phyloP scores from a whole-genome alignment of 2,797 vertebrate species.

The Champsocephalus gunnari region DNA sequence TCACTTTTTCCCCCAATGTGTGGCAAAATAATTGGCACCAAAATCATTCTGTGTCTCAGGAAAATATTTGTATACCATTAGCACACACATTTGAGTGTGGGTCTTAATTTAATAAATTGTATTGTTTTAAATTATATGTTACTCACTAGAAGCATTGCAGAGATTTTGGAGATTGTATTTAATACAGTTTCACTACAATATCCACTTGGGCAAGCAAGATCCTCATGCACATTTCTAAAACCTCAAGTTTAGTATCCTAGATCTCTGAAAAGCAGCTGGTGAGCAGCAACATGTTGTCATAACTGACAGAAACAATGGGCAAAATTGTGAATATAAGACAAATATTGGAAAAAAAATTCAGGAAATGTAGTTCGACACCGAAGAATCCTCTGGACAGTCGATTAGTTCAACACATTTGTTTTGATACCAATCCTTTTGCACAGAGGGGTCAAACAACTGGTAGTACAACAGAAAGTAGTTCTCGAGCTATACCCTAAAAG shows the following conservation, averaged over 20 bases:
- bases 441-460: slow-evolving; percentile 2
- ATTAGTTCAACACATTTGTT: not conserved
- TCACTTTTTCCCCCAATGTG: slow-evolving; percentile 7
- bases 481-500: not conserved
- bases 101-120: not conserved
- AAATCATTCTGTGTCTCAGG: slow-evolving; percentile 8
- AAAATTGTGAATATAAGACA: not conserved
- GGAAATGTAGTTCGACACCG: not conserved
- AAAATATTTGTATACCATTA: not conserved
- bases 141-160: not conserved
- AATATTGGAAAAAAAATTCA: not conserved
- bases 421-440: slow-evolving; percentile 47
- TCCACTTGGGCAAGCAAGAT: not conserved
- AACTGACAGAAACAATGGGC: not conserved
- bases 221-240: not conserved
- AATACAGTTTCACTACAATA: not conserved
- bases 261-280: slow-evolving; percentile 18
- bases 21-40: slow-evolving; percentile 39
- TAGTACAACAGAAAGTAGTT: not conserved
- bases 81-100: not conserved
- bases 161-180: slow-evolving; percentile 5
- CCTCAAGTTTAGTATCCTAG: not conserved
- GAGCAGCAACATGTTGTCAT: not conserved
- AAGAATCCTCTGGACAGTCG: not conserved
- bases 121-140: not conserved